Conservation (phyloP, 1,140 invertebrate genomes). For the Drosophila rufa region DNA sequence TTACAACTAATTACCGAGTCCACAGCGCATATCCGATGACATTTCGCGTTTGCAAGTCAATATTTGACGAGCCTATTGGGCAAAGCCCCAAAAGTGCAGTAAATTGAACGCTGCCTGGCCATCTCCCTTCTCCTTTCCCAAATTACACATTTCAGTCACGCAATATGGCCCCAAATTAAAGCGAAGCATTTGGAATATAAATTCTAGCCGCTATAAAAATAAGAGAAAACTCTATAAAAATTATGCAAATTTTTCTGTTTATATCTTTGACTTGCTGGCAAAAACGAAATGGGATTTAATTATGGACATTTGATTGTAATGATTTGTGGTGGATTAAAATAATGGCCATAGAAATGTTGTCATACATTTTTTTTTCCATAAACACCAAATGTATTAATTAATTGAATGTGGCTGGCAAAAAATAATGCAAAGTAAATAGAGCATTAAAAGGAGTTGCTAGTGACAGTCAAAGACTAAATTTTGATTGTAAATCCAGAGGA, state of each 20-base stretch:
- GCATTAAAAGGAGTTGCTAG: background rate
- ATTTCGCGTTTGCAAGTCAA: constrained; percentile 13
- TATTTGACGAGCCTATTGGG: constrained; percentile 22
- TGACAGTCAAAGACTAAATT: background rate
- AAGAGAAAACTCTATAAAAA: constrained; percentile 13
- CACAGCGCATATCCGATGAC: background rate
- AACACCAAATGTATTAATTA: background rate
- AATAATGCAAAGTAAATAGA: background rate
- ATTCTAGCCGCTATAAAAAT: constrained; percentile 11
- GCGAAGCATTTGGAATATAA: constrained; percentile 2
- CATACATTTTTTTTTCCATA: background rate
- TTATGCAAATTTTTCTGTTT: constrained; percentile 12
- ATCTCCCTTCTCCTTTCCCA: constrained; percentile 5
- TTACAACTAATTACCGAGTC: constrained; percentile 14
- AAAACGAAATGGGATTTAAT: constrained; percentile 4
- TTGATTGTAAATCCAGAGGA: background rate
- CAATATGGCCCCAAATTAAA: constrained; percentile 33
- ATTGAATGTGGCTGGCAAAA: background rate
- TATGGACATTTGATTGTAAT: constrained; percentile 14
- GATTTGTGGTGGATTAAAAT: constrained; percentile 13
- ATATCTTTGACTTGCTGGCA: constrained; percentile 10
- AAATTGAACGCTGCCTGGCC: constrained; percentile 22
- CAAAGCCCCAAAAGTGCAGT: constrained; percentile 45
- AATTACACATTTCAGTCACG: constrained; percentile 41
- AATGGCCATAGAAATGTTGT: background rate